Evolutionary conservation across 2,797 vertebrate genomes (phyloP).

Genomic region (Amphiprion clarkii): DNA sequence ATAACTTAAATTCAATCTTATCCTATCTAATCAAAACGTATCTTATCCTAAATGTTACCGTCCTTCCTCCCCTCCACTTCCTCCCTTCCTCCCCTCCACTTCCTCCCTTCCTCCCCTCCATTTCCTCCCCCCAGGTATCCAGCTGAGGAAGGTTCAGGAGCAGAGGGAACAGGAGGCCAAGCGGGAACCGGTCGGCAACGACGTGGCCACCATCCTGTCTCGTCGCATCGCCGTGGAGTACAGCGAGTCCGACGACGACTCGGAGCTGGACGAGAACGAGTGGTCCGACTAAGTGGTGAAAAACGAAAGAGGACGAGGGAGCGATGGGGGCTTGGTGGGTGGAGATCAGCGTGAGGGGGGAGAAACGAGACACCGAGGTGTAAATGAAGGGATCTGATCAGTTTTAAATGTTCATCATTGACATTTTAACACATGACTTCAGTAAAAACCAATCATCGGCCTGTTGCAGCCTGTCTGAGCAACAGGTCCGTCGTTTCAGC

Average conservation of each 20-base stretch:
- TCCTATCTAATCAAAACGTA: no score
- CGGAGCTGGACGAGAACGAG: constrained; percentile 93
- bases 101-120: not conserved
- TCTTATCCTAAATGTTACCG: not conserved
- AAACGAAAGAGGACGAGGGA: not conserved
- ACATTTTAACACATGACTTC: not conserved
- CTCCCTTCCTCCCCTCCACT: not conserved
- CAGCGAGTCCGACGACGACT: constrained; percentile 96
- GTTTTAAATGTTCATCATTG: constrained; percentile 30
- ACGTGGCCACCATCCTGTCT: constrained; percentile 94
- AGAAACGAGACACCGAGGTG: constrained; percentile 18
- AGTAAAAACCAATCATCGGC: constrained; percentile 10
- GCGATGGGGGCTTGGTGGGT: constrained; percentile 26
- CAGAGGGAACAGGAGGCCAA: constrained; percentile 94
- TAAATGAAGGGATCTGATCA: constrained; percentile 32
- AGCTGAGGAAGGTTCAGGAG: constrained; percentile 94
- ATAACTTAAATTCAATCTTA: no score
- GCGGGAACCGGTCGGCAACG: constrained; percentile 93
- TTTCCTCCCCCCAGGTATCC: constrained; percentile 85
- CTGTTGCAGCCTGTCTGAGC: constrained; percentile 18
- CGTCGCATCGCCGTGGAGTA: constrained; percentile 94
- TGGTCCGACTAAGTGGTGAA: constrained; percentile 88
- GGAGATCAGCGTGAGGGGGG: not conserved
- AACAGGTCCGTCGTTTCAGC: constrained; percentile 19
- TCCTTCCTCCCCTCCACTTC: not conserved